A percentile compares a stretch with the other conserved stretches of the same genome.
phyloP scores from a whole-genome alignment of 2,888 invertebrate species.

The Idaea biselata region DNA sequence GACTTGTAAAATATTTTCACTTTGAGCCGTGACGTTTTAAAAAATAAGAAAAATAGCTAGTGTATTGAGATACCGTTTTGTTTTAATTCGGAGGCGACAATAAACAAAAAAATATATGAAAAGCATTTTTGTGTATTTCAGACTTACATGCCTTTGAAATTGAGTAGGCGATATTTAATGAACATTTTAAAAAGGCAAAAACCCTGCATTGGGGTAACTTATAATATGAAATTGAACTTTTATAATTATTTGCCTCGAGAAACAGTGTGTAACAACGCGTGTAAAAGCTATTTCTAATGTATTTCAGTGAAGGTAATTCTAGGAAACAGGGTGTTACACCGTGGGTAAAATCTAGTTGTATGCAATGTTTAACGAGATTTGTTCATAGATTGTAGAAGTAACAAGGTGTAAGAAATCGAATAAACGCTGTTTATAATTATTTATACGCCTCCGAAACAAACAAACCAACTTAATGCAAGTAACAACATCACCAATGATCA shows the following conservation, averaged over 20 bases:
- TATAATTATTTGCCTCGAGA: too few species aligned
- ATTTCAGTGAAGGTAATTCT: too few species aligned
- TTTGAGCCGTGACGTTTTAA: neutral
- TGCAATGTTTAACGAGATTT: too few species aligned
- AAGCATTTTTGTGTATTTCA: neutral
- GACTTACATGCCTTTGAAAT: neutral
- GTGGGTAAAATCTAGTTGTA: too few species aligned
- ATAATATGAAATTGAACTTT: too few species aligned
- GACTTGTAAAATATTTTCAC: neutral
- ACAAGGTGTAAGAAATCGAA: too few species aligned
- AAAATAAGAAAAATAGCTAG: neutral
- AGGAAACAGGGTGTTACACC: too few species aligned
- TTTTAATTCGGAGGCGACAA: neutral
- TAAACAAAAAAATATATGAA: neutral
- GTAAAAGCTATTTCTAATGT: too few species aligned
- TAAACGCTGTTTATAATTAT: neutral
- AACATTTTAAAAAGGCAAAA: neutral
- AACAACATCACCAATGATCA: conserved; percentile 1
- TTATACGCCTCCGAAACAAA: neutral
- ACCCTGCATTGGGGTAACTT: too few species aligned
- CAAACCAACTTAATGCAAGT: neutral
- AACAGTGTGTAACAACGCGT: too few species aligned
- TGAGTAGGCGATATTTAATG: neutral
- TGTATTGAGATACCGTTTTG: neutral
- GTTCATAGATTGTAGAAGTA: too few species aligned